Conservation (phyloP, 2,888 invertebrate species). For the Copidosoma aretas region DNA sequence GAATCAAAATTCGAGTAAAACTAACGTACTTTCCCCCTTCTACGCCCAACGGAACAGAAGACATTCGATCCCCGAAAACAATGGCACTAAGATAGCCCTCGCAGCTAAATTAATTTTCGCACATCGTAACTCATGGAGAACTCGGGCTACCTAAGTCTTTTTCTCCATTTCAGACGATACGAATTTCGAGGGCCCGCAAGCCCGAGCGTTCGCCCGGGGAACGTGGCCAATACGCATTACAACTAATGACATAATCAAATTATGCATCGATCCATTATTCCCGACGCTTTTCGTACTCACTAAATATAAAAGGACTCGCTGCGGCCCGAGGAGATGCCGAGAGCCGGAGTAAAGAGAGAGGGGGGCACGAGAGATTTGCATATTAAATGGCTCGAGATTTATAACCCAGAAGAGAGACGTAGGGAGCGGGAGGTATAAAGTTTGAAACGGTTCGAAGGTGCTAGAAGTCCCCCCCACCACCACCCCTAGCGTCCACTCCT, state of each 20-base stretch:
- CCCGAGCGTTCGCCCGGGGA: too few relatives aligned
- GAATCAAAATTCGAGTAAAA: too few relatives aligned
- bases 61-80: not conserved
- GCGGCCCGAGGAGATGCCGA: not conserved
- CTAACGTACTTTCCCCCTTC: not conserved
- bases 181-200: not conserved
- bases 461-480: constrained; percentile 45
- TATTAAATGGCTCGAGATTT: constrained; percentile 63
- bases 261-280: constrained; percentile 32
- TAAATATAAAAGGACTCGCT: too few relatives aligned
- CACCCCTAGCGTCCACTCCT: too few relatives aligned
- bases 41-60: not conserved
- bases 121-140: not conserved
- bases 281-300: too few relatives aligned
- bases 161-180: not conserved
- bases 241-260: constrained; percentile 41
- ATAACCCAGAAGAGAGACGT: constrained; percentile 50
- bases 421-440: constrained; percentile 16
- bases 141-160: not conserved
- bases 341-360: constrained; percentile 1
- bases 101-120: not conserved
- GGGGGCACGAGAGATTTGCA: constrained; percentile 52
- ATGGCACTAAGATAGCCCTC: too few relatives aligned
- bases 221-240: constrained; percentile 4
- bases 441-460: constrained; percentile 43